Evolutionary conservation across 2,113 vertebrate genomes (phyloP), one percentile per base, ranked within the genome.

Genomic region (Rhagologus leucostigma): DNA sequence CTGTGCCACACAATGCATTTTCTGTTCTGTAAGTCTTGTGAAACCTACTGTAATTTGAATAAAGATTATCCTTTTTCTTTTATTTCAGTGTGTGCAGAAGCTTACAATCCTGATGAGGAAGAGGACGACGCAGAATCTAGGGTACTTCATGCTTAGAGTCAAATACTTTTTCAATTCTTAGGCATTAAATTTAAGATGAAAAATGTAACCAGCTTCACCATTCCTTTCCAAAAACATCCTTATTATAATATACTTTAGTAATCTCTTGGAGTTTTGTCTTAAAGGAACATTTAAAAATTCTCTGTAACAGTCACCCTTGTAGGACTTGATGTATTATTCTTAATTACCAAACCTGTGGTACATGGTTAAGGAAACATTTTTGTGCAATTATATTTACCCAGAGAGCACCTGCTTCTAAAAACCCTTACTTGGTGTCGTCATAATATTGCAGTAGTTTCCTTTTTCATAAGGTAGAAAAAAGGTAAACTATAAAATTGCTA

Each of bases 41-140:
- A n/a, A 94, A 91, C 12, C 16, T 76, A 35, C 70, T 75, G 88
- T 82, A 87, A 30, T 70, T 93, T 84, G 41, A 97, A 47, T 85
- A 75, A 74, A 93, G 59, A 60, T 85, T 80, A 21, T 83, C 16
- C 33, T 91, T 96, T 84, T 87, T 85, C 26, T 90, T 87, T 50
- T 63, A 35, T 97, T 98, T 80, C 94, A 99, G 99, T 99, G 37
- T 99, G 99, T 98, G 99, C 99, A 89, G 99, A 99, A 98, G 98
- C 99, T 33, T 99, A 99, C 96, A 99, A 99, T 97, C 99, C 99
- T 49, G 99, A 99, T 98, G 99, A 99, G 90, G 99, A 99, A 91
- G 99, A 99, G 26, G 99, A 99, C 5, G 99, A 99, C 24, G 97
- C 98, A 91, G 99, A 99, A 91, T 98, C 98, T 85, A 96, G 98